These are phyloP conservation scores for Blastomussa wellsi DNA, from an alignment of 92 coral and sea anemone species.

Conservation along the genomic window DNA sequence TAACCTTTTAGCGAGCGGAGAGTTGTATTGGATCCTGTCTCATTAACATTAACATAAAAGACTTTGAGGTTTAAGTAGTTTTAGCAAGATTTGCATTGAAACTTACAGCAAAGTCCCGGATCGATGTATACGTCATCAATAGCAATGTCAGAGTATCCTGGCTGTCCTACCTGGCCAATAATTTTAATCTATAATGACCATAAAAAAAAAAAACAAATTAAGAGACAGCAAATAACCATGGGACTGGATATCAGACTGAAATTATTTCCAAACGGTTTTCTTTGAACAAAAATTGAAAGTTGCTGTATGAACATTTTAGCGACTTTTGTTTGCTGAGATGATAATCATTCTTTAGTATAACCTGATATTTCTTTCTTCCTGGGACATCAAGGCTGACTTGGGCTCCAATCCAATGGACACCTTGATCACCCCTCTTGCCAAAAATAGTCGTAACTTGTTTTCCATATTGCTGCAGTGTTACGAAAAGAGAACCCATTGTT, in stretches of 20 bases:
- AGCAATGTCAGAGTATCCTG: conserved; percentile 63
- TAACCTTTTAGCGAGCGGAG: background rate
- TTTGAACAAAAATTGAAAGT: too few relatives aligned
- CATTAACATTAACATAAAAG: too few relatives aligned
- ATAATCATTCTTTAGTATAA: background rate
- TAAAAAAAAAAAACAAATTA: background rate
- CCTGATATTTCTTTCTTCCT: conserved; percentile 7
- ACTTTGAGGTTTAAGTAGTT: background rate
- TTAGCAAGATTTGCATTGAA: background rate
- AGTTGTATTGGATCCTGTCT: background rate
- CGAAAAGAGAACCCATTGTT: conserved; percentile 57
- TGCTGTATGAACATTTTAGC: background rate
- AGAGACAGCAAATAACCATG: background rate
- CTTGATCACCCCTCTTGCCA: conserved; percentile 2
- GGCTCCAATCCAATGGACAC: conserved; percentile 32
- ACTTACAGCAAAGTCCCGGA: conserved; percentile 55
- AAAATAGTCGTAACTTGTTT: background rate
- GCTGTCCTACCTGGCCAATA: conserved; percentile 29
- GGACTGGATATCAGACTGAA: too few relatives aligned
- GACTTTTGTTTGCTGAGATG: background rate
- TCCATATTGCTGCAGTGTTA: conserved; percentile 21
- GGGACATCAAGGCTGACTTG: conserved; percentile 18
- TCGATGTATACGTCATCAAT: conserved; percentile 62
- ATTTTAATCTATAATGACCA: conserved; percentile 26
- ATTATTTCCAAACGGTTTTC: background rate